Percentiles rank a stretch among this genome's conserved stretches.
phyloP scores from a whole-genome alignment of 2,888 invertebrate genomes.

The Aradus depressus region DNA sequence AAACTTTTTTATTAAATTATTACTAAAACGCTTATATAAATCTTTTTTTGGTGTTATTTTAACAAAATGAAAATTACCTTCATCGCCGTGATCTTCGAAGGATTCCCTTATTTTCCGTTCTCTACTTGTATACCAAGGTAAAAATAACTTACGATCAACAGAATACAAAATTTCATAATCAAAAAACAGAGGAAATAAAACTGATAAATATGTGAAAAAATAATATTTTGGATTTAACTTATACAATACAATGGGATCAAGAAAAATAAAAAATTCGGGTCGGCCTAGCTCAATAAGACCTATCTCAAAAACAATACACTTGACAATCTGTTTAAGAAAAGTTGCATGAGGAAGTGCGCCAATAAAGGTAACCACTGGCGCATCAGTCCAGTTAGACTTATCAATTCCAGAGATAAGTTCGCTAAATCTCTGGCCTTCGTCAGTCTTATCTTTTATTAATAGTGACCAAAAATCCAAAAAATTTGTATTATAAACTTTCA shows the following conservation, averaged over 20 bases:
- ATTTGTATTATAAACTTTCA: conserved; percentile 9
- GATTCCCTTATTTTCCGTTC: background rate
- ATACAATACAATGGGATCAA: conserved; percentile 11
- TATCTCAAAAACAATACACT: conserved; percentile 15
- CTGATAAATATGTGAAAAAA: background rate
- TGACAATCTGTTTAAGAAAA: conserved; percentile 13
- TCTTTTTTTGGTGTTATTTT: conserved; percentile 19
- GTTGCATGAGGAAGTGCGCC: conserved; percentile 2
- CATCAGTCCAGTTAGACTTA: conserved; percentile 14
- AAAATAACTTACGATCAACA: conserved; percentile 11
- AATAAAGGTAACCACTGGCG: conserved; percentile 14
- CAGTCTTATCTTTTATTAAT: conserved; percentile 12
- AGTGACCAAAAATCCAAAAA: conserved; percentile 4
- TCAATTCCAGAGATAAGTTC: conserved; percentile 10
- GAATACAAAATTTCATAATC: conserved; percentile 14
- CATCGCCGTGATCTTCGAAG: background rate
- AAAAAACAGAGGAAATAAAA: conserved; percentile 19
- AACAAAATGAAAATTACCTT: conserved; percentile 12
- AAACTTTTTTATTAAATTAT: conserved; percentile 12
- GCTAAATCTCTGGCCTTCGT: conserved; percentile 9
- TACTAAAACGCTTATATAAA: conserved; percentile 12
- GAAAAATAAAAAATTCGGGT: conserved; percentile 15
- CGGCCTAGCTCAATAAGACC: conserved; percentile 16
- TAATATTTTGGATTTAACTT: background rate
- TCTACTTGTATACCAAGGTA: conserved; percentile 20